These are phyloP conservation scores for Galeruca laticollis DNA, from an alignment of 2,888 invertebrate genomes.

Conservation along the genomic window DNA sequence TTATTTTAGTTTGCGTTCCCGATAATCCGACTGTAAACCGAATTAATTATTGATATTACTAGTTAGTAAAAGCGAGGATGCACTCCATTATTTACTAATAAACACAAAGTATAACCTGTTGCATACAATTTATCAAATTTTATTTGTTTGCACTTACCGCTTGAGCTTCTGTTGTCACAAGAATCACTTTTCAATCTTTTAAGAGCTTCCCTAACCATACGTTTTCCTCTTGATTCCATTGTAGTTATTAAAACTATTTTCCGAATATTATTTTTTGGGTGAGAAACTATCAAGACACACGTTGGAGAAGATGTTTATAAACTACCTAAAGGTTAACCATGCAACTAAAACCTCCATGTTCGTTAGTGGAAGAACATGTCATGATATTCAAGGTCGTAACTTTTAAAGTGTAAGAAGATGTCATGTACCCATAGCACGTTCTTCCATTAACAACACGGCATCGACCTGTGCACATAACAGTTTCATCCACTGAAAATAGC, in stretches of 20 bases:
- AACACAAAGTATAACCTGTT: no score
- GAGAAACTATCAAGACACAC: no score
- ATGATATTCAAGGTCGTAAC: no score
- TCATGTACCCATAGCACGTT: background rate
- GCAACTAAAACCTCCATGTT: no score
- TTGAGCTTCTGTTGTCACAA: background rate
- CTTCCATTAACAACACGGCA: slow-evolving; percentile 1
- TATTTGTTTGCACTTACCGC: background rate
- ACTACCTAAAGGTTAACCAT: no score
- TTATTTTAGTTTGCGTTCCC: background rate
- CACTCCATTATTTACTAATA: background rate
- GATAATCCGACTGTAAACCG: background rate
- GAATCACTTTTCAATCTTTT: no score
- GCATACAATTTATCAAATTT: background rate
- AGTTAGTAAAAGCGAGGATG: background rate
- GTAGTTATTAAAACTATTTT: no score
- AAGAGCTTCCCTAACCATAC: no score
- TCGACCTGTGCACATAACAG: background rate
- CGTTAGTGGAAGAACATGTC: no score
- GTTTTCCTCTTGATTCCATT: no score
- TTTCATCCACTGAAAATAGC: background rate
- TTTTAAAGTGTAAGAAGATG: background rate
- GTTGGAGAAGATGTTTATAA: no score
- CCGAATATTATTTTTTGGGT: no score
- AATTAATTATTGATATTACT: background rate